A percentile compares a stretch with the other conserved stretches of the same genome.
These are phyloP conservation scores for Buathra laborator DNA, from an alignment of 2,888 invertebrate genomes.

Conservation along the genomic window DNA sequence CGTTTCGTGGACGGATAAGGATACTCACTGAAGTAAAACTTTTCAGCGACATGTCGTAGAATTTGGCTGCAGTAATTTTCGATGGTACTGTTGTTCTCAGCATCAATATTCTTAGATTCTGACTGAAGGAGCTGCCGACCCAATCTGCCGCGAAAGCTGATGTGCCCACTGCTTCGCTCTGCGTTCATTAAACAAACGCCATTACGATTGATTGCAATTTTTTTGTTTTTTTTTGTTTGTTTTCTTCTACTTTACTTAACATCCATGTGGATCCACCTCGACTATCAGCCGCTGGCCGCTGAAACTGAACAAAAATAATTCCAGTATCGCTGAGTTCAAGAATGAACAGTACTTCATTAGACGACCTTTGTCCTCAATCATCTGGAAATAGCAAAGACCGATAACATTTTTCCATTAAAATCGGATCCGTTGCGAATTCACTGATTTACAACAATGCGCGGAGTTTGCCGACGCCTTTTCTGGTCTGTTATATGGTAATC, in stretches of 20 bases:
- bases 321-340: constrained; percentile 77
- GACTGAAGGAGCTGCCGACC: constrained; percentile 71
- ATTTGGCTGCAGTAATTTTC: constrained; percentile 80
- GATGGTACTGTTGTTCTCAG: constrained; percentile 75
- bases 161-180: constrained; percentile 77
- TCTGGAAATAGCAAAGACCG: constrained; percentile 65
- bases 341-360: constrained; percentile 78
- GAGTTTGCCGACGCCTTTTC: neutral
- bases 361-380: constrained; percentile 73
- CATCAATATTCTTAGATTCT: constrained; percentile 76
- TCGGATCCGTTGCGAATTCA: neutral
- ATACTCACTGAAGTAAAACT: constrained; percentile 78
- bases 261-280: constrained; percentile 71
- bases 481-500: neutral
- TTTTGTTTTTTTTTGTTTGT: neutral
- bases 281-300: constrained; percentile 78
- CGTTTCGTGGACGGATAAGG: neutral
- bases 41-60: constrained; percentile 79
- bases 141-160: constrained; percentile 76
- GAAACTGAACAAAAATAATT: constrained; percentile 80
- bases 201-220: constrained; percentile 19
- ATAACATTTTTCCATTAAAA: neutral
- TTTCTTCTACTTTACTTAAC: neutral
- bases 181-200: constrained; percentile 3
- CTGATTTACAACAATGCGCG: neutral